Percentiles rank a stretch among this genome's conserved stretches.
These are phyloP conservation scores for Baryphthengus martii DNA, from an alignment of 2,113 vertebrate species.

Conservation along the genomic window DNA sequence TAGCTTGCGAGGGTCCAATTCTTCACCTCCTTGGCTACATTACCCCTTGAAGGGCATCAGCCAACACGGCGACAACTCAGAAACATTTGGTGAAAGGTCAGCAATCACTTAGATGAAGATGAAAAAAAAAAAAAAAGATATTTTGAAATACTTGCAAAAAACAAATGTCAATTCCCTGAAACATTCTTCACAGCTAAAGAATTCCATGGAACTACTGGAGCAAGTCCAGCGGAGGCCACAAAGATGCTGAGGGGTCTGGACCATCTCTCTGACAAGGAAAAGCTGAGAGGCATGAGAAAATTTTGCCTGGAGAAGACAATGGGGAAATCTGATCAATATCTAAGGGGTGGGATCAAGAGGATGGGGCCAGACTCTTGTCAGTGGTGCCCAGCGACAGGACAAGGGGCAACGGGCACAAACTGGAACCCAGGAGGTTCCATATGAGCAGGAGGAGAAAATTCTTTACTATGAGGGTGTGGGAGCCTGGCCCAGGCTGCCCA, in stretches of 20 bases:
- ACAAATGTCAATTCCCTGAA: background rate
- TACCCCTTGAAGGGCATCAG: background rate
- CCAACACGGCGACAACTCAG: fast-evolving
- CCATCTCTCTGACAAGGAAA: background rate
- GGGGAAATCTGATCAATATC: background rate
- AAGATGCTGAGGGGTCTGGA: no score
- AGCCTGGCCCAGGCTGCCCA: no score
- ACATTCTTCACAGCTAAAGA: background rate
- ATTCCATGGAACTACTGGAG: no score
- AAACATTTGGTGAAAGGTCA: background rate
- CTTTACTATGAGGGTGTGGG: no score
- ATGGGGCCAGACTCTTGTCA: background rate
- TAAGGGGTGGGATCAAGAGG: background rate
- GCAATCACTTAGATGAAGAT: background rate
- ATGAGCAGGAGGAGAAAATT: no score
- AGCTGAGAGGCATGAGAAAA: no score
- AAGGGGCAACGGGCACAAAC: no score
- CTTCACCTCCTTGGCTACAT: background rate
- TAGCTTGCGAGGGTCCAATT: background rate
- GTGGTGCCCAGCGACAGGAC: no score
- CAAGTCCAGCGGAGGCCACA: no score
- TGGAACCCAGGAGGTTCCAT: no score
- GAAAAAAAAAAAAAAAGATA: background rate
- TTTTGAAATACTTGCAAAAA: background rate
- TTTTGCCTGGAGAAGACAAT: no score